Evolutionary conservation across 1,140 invertebrate genomes (phyloP).

Genomic region (Euschistus heros): DNA sequence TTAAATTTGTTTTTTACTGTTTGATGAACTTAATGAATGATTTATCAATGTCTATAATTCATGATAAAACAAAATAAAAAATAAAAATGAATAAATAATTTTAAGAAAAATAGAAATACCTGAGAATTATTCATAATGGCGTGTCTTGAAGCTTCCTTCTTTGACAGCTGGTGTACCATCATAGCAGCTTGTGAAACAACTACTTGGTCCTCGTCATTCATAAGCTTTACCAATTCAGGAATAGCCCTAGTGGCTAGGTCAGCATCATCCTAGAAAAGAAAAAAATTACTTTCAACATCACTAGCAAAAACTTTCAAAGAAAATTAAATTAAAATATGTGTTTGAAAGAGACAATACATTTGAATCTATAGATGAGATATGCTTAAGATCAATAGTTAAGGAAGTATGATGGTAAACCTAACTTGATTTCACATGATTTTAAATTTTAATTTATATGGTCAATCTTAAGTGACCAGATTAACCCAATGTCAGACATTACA

Average conservation of each 20-base stretch:
- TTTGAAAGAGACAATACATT: background rate
- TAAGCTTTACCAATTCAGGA: slow-evolving; percentile 91
- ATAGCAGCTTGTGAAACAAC: slow-evolving; percentile 95
- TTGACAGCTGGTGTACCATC: slow-evolving; percentile 97
- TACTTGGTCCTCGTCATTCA: slow-evolving; percentile 96
- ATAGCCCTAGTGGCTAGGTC: slow-evolving; percentile 93
- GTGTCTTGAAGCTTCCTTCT: slow-evolving; percentile 97
- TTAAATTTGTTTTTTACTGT: too few relatives aligned
- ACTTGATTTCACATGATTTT: background rate
- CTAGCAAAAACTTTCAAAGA: background rate
- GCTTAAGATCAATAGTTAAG: background rate
- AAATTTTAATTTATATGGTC: background rate
- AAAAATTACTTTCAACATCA: background rate
- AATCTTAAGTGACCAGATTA: background rate
- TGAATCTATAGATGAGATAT: background rate
- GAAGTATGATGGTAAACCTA: background rate
- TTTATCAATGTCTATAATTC: too few relatives aligned
- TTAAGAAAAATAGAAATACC: slow-evolving; percentile 27
- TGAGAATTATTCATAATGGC: slow-evolving; percentile 96
- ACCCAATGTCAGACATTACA: background rate
- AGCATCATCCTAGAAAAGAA: slow-evolving; percentile 65
- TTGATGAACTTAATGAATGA: too few relatives aligned
- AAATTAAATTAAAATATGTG: background rate
- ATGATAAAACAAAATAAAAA: too few relatives aligned
- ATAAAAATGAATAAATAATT: background rate